phyloP scores from a whole-genome alignment of 1,140 invertebrate genomes.

The Asobara japonica region DNA sequence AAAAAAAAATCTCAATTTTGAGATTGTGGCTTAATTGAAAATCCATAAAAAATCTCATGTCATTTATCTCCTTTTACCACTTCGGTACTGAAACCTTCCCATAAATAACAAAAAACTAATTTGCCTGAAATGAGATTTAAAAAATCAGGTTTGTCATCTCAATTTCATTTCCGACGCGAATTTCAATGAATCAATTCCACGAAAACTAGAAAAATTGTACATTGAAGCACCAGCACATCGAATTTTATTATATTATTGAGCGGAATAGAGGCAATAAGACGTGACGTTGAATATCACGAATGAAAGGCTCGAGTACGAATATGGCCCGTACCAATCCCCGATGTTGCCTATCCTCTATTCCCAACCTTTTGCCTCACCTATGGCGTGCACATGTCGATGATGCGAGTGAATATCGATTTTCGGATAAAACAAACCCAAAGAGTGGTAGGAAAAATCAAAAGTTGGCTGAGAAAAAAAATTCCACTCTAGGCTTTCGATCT shows the following conservation, averaged over 20 bases:
- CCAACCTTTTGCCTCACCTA: conserved; percentile 11
- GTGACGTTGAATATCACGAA: conserved; percentile 25
- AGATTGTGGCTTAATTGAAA: too few species aligned
- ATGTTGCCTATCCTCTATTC: conserved; percentile 14
- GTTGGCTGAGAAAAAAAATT: too few species aligned
- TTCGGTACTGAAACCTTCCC: too few species aligned
- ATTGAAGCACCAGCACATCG: not conserved
- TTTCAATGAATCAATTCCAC: not conserved
- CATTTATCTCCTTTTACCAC: too few species aligned
- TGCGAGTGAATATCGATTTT: conserved; percentile 3
- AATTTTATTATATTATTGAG: conserved; percentile 4
- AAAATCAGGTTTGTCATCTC: too few species aligned
- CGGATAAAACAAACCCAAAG: too few species aligned
- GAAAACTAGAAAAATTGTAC: not conserved
- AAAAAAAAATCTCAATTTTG: too few species aligned
- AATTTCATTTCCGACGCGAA: not conserved
- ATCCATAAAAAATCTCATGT: too few species aligned
- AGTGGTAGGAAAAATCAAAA: too few species aligned
- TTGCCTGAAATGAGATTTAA: too few species aligned
- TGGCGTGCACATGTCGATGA: conserved; percentile 2
- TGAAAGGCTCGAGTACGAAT: conserved; percentile 25
- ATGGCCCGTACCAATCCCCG: conserved; percentile 37
- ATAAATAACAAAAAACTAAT: too few species aligned
- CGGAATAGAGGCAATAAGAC: conserved; percentile 8
- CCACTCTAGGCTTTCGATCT: too few species aligned